phyloP scores from a whole-genome alignment of 1,140 invertebrate genomes.

The Halyomorpha halys region DNA sequence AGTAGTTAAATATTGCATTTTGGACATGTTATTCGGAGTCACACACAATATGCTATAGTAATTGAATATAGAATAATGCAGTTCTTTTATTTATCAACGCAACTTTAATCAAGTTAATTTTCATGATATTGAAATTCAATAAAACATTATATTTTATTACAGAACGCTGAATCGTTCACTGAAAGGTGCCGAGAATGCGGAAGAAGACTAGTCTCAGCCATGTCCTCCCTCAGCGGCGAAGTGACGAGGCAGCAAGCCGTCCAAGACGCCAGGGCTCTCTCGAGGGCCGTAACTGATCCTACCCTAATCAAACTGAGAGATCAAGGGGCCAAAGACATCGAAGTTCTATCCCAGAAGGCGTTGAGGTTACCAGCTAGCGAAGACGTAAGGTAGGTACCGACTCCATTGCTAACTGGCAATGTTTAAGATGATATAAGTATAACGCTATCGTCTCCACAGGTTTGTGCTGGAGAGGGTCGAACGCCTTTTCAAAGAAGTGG shows the following conservation, averaged over 20 bases:
- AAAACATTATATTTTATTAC: too few species aligned
- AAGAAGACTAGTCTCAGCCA: conserved; percentile 39
- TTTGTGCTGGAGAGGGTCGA: conserved; percentile 38
- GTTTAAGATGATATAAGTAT: neutral
- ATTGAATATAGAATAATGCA: too few species aligned
- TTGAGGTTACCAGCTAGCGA: conserved; percentile 36
- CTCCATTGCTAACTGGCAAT: neutral
- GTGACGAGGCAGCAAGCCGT: conserved; percentile 32
- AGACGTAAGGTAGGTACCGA: conserved; percentile 34
- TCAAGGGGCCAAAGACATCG: conserved; percentile 39
- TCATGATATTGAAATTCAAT: too few species aligned
- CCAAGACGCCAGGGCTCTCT: conserved; percentile 25
- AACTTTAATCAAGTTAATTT: too few species aligned
- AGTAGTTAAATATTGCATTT: too few species aligned
- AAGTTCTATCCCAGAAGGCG: conserved; percentile 41
- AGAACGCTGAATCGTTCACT: conserved; percentile 43
- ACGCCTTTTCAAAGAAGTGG: conserved; percentile 43
- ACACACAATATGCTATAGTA: too few species aligned
- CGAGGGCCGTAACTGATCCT: conserved; percentile 37
- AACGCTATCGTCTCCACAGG: conserved; percentile 24
- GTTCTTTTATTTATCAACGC: too few species aligned
- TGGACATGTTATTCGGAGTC: too few species aligned
- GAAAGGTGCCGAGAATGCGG: conserved; percentile 40
- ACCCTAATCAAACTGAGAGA: conserved; percentile 41
- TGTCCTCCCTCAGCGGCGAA: conserved; percentile 34